Percentiles rank a stretch among this genome's conserved stretches.
Conservation (phyloP, 2,888 invertebrate genomes). For the Ligdia adustata region DNA sequence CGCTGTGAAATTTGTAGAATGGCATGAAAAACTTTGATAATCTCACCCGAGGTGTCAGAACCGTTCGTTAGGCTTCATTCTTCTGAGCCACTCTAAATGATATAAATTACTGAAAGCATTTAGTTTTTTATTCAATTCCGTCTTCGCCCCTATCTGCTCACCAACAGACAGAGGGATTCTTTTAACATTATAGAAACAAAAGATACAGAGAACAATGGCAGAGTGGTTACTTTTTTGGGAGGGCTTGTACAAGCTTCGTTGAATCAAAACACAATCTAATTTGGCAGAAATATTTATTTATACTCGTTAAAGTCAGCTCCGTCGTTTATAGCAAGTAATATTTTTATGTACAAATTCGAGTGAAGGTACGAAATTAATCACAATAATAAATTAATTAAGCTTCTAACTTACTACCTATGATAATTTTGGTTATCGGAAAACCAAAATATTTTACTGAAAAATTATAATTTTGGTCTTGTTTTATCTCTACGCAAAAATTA, state of each 20-base stretch:
- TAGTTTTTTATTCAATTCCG: slow-evolving; percentile 46
- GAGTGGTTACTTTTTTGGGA: slow-evolving; percentile 37
- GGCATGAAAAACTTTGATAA: slow-evolving; percentile 53
- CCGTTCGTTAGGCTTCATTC: slow-evolving; percentile 60
- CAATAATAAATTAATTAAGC: slow-evolving; percentile 75
- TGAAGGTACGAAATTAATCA: slow-evolving; percentile 77
- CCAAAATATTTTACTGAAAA: slow-evolving; percentile 58
- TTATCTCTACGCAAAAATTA: slow-evolving; percentile 56
- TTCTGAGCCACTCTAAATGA: slow-evolving; percentile 48
- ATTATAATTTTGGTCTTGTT: slow-evolving; percentile 66
- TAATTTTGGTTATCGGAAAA: slow-evolving; percentile 72
- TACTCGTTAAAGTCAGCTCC: slow-evolving; percentile 80
- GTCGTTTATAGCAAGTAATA: slow-evolving; percentile 75
- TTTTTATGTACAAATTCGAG: slow-evolving; percentile 76
- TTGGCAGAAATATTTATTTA: slow-evolving; percentile 84
- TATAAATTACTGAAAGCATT: slow-evolving; percentile 53
- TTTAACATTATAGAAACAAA: slow-evolving; percentile 42
- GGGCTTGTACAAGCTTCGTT: slow-evolving; percentile 21
- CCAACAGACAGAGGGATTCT: slow-evolving; percentile 34
- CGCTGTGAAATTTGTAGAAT: slow-evolving; percentile 47
- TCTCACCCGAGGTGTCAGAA: slow-evolving; percentile 58
- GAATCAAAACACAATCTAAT: slow-evolving; percentile 66
- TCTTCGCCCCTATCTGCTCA: slow-evolving; percentile 24
- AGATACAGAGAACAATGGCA: slow-evolving; percentile 45
- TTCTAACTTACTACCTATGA: slow-evolving; percentile 66